Evolutionary conservation across 2,888 invertebrate genomes (phyloP).

Genomic region (Sarcophaga variegata): DNA sequence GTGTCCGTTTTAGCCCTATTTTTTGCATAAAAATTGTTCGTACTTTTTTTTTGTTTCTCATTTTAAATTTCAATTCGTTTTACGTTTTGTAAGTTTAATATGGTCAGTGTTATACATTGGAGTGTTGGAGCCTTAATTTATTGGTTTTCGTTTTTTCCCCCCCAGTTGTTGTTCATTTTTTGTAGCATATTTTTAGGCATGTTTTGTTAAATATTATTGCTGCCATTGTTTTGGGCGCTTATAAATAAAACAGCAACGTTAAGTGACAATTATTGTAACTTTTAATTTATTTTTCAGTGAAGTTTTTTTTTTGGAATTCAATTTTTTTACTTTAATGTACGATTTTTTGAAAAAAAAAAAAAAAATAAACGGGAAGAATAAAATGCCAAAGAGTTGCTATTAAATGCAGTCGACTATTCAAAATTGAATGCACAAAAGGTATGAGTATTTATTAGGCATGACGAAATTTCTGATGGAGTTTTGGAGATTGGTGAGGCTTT

Average conservation of each 20-base stretch:
- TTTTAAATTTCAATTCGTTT: conserved; percentile 18
- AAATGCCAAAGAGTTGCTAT: background rate
- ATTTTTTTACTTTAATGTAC: background rate
- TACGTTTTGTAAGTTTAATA: conserved; percentile 19
- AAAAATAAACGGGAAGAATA: too few relatives aligned
- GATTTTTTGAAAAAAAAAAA: too few relatives aligned
- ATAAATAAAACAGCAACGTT: background rate
- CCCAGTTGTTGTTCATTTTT: conserved; percentile 7
- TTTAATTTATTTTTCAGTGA: conserved; percentile 17
- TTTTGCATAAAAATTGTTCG: background rate
- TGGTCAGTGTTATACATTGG: background rate
- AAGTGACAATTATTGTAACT: conserved; percentile 43
- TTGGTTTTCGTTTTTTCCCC: background rate
- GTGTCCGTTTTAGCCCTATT: too few relatives aligned
- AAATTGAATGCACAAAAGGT: background rate
- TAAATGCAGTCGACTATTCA: background rate
- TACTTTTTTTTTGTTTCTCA: background rate
- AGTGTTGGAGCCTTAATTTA: background rate
- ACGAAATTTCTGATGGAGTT: too few relatives aligned
- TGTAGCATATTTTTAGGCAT: conserved; percentile 29
- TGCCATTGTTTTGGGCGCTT: conserved; percentile 10
- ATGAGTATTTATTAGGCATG: too few relatives aligned
- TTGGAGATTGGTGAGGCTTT: too few relatives aligned
- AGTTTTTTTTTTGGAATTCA: background rate
- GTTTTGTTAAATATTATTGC: background rate